These are phyloP conservation scores for Spilosoma lubricipeda DNA, from an alignment of 2,888 invertebrate genomes.

Conservation along the genomic window DNA sequence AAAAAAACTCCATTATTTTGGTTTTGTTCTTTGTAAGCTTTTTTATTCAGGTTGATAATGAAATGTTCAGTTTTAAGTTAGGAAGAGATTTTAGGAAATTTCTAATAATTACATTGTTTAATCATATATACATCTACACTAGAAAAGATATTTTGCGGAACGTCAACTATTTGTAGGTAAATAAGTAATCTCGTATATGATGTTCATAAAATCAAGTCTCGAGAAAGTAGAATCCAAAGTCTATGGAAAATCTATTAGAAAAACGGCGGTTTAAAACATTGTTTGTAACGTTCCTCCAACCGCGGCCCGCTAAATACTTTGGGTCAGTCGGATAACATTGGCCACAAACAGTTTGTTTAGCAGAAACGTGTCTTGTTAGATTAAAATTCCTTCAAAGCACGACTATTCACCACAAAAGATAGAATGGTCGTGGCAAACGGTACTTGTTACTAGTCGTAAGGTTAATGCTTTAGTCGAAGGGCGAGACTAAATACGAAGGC, in stretches of 20 bases:
- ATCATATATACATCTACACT: too few relatives aligned
- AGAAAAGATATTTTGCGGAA: neutral
- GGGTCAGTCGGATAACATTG: slow-evolving; percentile 10
- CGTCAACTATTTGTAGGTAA: neutral
- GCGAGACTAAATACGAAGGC: slow-evolving; percentile 47
- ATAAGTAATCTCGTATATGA: too few relatives aligned
- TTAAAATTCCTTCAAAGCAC: slow-evolving; percentile 43
- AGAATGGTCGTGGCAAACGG: slow-evolving; percentile 37
- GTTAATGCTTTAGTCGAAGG: slow-evolving; percentile 46
- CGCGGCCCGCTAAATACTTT: neutral
- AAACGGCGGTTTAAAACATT: neutral
- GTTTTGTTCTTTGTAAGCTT: neutral
- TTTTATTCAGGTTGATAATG: neutral
- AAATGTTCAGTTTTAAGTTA: too few relatives aligned
- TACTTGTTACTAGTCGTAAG: slow-evolving; percentile 40
- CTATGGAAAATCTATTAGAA: neutral
- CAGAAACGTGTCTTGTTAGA: slow-evolving; percentile 11
- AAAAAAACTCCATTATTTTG: neutral
- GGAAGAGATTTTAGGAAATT: too few relatives aligned
- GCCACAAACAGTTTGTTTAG: slow-evolving; percentile 10
- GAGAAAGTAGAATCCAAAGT: neutral
- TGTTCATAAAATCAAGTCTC: neutral
- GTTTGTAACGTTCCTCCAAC: neutral
- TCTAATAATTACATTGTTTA: too few relatives aligned
- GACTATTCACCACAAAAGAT: slow-evolving; percentile 50